A percentile compares a stretch with the other conserved stretches of the same genome.
Conservation (phyloP, 2,797 vertebrate species). For the Falco cherrug region DNA sequence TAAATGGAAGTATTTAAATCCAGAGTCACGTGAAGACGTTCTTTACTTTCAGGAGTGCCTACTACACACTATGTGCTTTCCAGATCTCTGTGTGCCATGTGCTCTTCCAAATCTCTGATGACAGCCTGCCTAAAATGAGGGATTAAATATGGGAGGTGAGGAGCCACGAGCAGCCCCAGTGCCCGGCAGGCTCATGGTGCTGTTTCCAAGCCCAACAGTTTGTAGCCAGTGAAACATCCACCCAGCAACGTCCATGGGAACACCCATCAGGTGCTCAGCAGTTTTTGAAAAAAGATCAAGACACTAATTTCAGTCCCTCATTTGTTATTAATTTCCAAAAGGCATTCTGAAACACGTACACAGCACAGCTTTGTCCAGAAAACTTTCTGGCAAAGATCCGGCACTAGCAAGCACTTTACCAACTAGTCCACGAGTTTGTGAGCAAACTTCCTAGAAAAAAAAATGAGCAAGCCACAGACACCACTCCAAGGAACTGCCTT, state of each 20-base stretch:
- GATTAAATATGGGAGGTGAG: not conserved
- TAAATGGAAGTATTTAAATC: conserved; percentile 16
- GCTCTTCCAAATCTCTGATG: not conserved
- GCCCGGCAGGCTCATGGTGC: not conserved
- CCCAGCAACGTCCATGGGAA: not conserved
- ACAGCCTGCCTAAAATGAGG: not conserved
- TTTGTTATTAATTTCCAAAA: not conserved
- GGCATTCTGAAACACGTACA: not conserved
- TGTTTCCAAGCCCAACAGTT: not conserved
- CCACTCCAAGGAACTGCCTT: not conserved
- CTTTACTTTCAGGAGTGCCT: not conserved
- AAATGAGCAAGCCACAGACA: conserved; percentile 8
- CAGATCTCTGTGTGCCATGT: not conserved
- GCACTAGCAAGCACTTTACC: not conserved
- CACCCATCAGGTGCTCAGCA: not conserved
- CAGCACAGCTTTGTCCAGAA: not conserved
- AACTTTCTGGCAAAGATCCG: not conserved
- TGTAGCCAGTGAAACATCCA: not conserved
- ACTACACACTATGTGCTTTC: rapidly evolving
- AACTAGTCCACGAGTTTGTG: not conserved
- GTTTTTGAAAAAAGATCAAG: not conserved
- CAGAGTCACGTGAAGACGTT: not conserved
- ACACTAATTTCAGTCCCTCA: not conserved
- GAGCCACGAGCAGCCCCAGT: not conserved
- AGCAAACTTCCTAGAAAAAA: not conserved